Conservation (phyloP, 2,888 invertebrate species). For the Cabera pusaria region DNA sequence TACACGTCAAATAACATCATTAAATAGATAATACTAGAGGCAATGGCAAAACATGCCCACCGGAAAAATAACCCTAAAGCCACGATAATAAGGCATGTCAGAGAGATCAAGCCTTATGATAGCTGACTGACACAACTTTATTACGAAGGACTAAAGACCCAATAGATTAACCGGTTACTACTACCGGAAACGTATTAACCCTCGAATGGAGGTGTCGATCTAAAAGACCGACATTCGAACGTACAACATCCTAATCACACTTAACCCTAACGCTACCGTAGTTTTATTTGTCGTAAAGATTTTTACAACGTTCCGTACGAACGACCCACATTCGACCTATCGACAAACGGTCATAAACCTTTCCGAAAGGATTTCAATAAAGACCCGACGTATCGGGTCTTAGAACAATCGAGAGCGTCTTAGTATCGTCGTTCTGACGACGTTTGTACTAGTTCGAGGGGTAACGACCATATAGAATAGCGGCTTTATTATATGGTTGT, state of each 20-base stretch:
- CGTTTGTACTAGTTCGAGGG: too few relatives aligned
- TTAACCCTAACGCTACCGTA: slow-evolving; percentile 63
- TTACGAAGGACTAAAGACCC: slow-evolving; percentile 22
- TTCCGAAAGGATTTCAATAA: slow-evolving; percentile 58
- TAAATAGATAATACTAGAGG: too few relatives aligned
- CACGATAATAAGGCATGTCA: slow-evolving; percentile 7
- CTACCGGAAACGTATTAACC: slow-evolving; percentile 27
- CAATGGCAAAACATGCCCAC: slow-evolving; percentile 1
- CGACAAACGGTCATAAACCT: slow-evolving; percentile 62
- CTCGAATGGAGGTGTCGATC: slow-evolving; percentile 37
- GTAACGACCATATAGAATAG: too few relatives aligned
- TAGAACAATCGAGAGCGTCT: slow-evolving; percentile 35
- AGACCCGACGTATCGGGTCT: slow-evolving; percentile 30
- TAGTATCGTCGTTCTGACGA: too few relatives aligned
- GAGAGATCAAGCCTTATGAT: slow-evolving; percentile 18
- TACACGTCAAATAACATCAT: too few relatives aligned
- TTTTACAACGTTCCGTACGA: slow-evolving; percentile 67
- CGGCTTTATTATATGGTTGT: too few relatives aligned
- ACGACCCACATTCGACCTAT: slow-evolving; percentile 44
- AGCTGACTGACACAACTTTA: slow-evolving; percentile 26
- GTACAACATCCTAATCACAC: slow-evolving; percentile 63
- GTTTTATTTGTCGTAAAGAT: slow-evolving; percentile 74
- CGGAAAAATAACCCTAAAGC: slow-evolving; percentile 9
- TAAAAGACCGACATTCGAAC: slow-evolving; percentile 31
- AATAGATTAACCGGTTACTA: slow-evolving; percentile 27